Conservation (phyloP, 1,140 invertebrate genomes). For the Gonioctena quinquepunctata region DNA sequence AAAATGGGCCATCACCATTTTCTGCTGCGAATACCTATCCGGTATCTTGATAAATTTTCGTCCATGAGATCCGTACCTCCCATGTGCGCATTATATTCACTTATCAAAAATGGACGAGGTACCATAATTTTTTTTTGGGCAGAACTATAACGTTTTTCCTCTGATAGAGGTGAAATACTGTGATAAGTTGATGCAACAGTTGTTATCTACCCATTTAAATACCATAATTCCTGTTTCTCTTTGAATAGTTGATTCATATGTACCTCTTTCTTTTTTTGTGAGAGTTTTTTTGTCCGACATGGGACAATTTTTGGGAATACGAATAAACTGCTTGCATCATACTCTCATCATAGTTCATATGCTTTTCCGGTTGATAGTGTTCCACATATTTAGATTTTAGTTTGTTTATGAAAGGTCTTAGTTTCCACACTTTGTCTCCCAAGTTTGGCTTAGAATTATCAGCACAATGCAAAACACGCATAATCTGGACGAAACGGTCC, state of each 20-base stretch:
- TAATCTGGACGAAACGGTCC: slow-evolving; percentile 46
- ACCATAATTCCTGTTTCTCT: slow-evolving; percentile 11
- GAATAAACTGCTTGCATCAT: slow-evolving; percentile 46
- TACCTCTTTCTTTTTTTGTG: slow-evolving; percentile 23
- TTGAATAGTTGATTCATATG: slow-evolving; percentile 3
- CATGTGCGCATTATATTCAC: slow-evolving; percentile 45
- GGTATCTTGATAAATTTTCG: slow-evolving; percentile 47
- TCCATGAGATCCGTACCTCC: slow-evolving; percentile 49
- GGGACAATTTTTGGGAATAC: slow-evolving; percentile 28
- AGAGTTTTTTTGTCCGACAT: slow-evolving; percentile 26
- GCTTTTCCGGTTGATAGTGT: slow-evolving; percentile 11
- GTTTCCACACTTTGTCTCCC: slow-evolving; percentile 27
- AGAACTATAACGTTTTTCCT: slow-evolving; percentile 38
- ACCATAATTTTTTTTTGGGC: slow-evolving; percentile 41
- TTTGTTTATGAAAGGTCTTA: slow-evolving; percentile 24
- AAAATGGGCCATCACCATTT: slow-evolving; percentile 52
- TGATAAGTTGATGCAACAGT: slow-evolving; percentile 40
- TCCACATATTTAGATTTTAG: slow-evolving; percentile 26
- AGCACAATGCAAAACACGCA: slow-evolving; percentile 44
- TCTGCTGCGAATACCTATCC: slow-evolving; percentile 45
- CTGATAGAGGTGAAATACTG: slow-evolving; percentile 38
- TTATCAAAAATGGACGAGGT: slow-evolving; percentile 27
- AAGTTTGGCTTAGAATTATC: slow-evolving; percentile 29
- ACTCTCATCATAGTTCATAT: slow-evolving; percentile 37
- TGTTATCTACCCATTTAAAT: slow-evolving; percentile 27